phyloP scores from a whole-genome alignment of 2,113 vertebrate species.

The Heterotis niloticus region DNA sequence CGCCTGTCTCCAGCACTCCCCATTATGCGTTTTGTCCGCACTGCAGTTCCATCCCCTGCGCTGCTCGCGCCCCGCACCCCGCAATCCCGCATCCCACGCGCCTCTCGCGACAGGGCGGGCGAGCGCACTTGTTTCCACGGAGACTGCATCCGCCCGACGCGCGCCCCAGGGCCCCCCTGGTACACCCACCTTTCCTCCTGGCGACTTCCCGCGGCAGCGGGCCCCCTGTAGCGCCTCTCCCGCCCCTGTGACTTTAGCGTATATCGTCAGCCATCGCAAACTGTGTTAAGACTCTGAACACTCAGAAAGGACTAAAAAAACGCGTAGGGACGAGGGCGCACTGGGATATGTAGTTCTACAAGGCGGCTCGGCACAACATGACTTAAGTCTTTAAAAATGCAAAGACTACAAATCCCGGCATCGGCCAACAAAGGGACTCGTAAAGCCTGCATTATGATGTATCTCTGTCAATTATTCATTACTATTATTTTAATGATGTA shows the following conservation, averaged over 20 bases:
- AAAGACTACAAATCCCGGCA: slow-evolving; percentile 43
- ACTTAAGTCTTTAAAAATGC: background rate
- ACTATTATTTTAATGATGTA: slow-evolving; percentile 25
- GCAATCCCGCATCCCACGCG: background rate
- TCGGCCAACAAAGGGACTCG: background rate
- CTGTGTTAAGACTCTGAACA: slow-evolving; percentile 25
- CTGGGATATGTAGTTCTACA: slow-evolving; percentile 41
- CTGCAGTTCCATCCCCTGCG: slow-evolving; percentile 57
- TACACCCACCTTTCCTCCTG: slow-evolving; percentile 22
- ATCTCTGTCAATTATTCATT: slow-evolving; percentile 41
- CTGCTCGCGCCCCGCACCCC: slow-evolving; percentile 29
- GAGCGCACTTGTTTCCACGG: slow-evolving; percentile 26
- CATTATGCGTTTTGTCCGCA: slow-evolving; percentile 62
- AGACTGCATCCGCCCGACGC: slow-evolving; percentile 23
- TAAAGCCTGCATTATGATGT: slow-evolving; percentile 37
- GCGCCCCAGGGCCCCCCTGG: background rate
- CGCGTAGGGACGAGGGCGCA: slow-evolving; percentile 7
- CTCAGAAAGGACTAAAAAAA: slow-evolving; percentile 1
- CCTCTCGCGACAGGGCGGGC: slow-evolving; percentile 37
- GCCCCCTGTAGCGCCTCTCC: background rate
- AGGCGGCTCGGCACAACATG: background rate
- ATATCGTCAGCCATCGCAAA: slow-evolving; percentile 32
- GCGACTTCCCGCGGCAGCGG: slow-evolving; percentile 29
- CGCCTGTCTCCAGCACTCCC: background rate
- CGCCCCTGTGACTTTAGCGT: slow-evolving; percentile 6